Base-by-base conservation (phyloP, 2,113 vertebrate species). In the Eptatretus burgeri region DNA sequence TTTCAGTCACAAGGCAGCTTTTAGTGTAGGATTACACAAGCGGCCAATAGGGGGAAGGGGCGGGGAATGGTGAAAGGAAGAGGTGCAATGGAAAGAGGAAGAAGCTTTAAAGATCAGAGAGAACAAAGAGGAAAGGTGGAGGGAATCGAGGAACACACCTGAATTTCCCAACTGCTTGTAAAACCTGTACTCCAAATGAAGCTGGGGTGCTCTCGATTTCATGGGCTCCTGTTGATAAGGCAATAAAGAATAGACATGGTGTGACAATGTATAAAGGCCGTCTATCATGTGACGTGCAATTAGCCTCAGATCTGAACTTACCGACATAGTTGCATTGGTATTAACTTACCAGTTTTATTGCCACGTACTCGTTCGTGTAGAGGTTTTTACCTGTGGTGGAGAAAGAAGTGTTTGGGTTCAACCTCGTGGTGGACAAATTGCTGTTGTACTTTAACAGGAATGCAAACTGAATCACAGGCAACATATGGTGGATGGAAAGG, bases 151-250 rank as follows among this genome's bases (percentile, higher is more conserved):
- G 20, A 9, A 60, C n/a, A 60, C 78, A 94, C 89, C 89, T 81
- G 89, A 78, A 70, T 79, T 82, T 73, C 85, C 85, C 64, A 96
- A 80, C 78, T 96, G 89, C 73, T 96, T 96, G 79, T 96, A 96
- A 80, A 93, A 96, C 64, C 89, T 82, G 70, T 96, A 96, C 70
- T 96, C 89, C 77, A 96, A 77, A 73, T 94, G 89, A 67, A 96
- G 81, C 73, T 96, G 89, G 0, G 89, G 89, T 5, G 89, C 89
- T 68, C 88, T 78, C 63, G 89, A 96, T 71, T 96, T 96, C 67
- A 93, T 91, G 66, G 89, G 89, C 76, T 96, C 89, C 89, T 96
- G 70, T 11, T 9, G 51, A 64, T 19, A 66, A 11, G 10, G 51
- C 27, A 41, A 41, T 41, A 7, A 41, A 41, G 27, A 41, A 41